A percentile compares a stretch with the other conserved stretches of the same genome.
Conservation (phyloP, 1,140 invertebrate genomes). For the Alviniconcha marisindica region DNA sequence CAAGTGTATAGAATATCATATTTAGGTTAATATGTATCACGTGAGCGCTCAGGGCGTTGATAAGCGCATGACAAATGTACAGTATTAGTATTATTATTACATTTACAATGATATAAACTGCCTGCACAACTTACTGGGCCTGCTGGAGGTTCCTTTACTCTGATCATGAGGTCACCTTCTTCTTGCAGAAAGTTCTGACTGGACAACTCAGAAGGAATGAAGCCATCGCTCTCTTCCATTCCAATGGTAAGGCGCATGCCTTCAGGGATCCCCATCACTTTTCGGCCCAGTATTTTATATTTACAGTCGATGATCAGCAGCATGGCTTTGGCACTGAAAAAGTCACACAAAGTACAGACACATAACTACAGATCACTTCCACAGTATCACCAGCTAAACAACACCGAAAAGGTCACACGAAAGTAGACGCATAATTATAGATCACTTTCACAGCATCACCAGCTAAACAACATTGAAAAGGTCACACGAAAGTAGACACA, state of each 20-base stretch:
- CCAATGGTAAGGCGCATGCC: neutral
- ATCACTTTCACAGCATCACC: neutral
- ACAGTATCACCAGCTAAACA: too few species aligned
- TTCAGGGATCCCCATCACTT: conserved; percentile 27
- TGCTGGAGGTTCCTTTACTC: conserved; percentile 44
- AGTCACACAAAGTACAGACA: conserved; percentile 31
- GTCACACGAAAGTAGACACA: neutral
- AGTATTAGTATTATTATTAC: too few species aligned
- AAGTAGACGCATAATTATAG: neutral
- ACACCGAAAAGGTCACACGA: too few species aligned
- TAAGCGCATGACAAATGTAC: too few species aligned
- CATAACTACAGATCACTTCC: neutral
- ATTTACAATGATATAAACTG: too few species aligned
- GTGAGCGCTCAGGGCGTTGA: too few species aligned
- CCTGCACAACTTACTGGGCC: conserved; percentile 14
- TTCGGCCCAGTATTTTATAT: conserved; percentile 55
- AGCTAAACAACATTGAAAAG: neutral
- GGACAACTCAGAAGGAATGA: neutral
- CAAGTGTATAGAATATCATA: too few species aligned
- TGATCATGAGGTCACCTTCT: conserved; percentile 47
- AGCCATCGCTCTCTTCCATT: conserved; percentile 22
- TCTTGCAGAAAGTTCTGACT: conserved; percentile 38
- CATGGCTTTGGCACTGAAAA: conserved; percentile 76
- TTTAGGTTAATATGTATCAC: too few species aligned
- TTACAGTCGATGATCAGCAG: conserved; percentile 77